Evolutionary conservation across 2,888 invertebrate genomes (phyloP), one percentile per base, ranked within the genome.

Genomic region (Aphodius sticticus): DNA sequence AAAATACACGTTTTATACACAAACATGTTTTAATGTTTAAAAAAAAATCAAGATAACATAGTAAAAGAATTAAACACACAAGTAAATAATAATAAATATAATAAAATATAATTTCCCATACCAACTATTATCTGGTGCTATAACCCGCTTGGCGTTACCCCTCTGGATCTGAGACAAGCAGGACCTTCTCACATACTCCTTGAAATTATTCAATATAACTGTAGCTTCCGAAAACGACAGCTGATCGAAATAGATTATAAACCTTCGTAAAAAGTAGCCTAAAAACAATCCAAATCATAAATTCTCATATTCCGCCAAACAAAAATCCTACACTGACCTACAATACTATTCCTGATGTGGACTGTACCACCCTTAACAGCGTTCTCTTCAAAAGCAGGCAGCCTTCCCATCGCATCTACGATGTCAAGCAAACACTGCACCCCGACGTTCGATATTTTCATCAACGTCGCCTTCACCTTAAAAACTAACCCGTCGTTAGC

Each of bases 221-320:
- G 95, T 94, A 80, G 96, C 93, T 91, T 96, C 95, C 69, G 95
- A 94, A 90, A 97, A 97, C 15, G 95, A 93, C 83, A 97, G 90
- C 87, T 95, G 95, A 85, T 97, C 96, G 86, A 97, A 93, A 82
- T 95, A 93, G 0, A 97, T 91, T 83, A 95, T 92, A 87, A 97
- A 94, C 86, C 97, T 91, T 81, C 97, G 91, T 81, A 97, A 91
- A 88, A 96, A 97, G 83, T 96, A 91, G 38, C 97, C 97, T 91
- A 91, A 85, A 90, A 92, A 86, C 78, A 16, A 36, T 16, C 26
- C 38, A 26, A 38, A 6, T 53, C 53, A 79, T 15, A 72, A 38
- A 72, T 69, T 6, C 69, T 75, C 36, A 70, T 14, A 16, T 38
- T 53, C 69, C 77, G 72, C 15, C 53, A 77, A 37, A 69, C 71